phyloP scores from a whole-genome alignment of 2,797 vertebrate species.

The Gymnodraco acuticeps region DNA sequence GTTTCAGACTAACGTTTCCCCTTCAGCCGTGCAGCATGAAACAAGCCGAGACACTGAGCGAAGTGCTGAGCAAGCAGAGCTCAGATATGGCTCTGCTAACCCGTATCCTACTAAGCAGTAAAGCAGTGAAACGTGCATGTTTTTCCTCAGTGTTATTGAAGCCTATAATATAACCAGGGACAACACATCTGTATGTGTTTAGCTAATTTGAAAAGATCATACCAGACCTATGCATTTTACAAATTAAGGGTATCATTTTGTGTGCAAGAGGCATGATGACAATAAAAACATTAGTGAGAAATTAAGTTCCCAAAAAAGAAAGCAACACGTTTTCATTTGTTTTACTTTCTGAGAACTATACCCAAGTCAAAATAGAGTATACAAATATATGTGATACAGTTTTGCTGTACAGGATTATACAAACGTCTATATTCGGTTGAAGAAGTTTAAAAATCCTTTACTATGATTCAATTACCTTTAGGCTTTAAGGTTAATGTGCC shows the following conservation, averaged over 20 bases:
- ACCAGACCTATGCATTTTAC: too few species aligned
- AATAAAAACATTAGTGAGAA: too few species aligned
- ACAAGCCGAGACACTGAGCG: background rate
- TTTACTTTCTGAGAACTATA: too few species aligned
- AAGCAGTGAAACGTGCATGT: background rate
- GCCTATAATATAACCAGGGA: too few species aligned
- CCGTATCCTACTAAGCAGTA: background rate
- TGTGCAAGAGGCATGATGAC: too few species aligned
- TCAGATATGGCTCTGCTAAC: background rate
- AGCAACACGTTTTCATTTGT: too few species aligned
- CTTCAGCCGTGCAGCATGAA: background rate
- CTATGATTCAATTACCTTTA: background rate
- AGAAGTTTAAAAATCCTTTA: background rate
- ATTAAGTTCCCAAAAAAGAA: too few species aligned
- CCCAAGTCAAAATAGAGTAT: too few species aligned
- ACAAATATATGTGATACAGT: background rate
- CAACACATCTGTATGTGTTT: background rate
- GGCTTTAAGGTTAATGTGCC: background rate
- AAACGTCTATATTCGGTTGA: too few species aligned
- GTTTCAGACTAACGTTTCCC: background rate
- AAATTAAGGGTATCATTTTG: too few species aligned
- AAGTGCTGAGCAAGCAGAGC: conserved; percentile 39
- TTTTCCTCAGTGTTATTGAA: background rate
- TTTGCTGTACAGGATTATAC: background rate
- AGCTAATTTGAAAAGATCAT: too few species aligned